Conservation (phyloP, 2,113 vertebrate species). For the Nematolebias whitei region DNA sequence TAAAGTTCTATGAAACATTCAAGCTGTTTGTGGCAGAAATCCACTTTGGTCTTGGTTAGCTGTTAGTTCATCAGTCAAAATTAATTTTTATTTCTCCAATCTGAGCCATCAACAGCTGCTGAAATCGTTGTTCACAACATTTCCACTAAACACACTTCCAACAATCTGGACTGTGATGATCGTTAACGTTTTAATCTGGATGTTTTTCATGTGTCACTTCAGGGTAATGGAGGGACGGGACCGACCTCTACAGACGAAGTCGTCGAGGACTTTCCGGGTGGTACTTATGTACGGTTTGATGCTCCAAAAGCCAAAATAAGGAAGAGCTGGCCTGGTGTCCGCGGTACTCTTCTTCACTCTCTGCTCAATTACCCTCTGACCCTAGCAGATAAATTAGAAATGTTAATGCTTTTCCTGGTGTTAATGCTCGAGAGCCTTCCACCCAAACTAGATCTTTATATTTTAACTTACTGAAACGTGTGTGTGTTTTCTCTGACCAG, state of each 20-base stretch:
- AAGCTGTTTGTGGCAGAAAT: too few species aligned
- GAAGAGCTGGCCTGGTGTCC: slow-evolving; percentile 89
- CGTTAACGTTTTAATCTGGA: background rate
- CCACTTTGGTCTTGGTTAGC: too few species aligned
- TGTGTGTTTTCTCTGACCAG: slow-evolving; percentile 67
- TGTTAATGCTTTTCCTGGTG: slow-evolving; percentile 16
- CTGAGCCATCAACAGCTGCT: too few species aligned
- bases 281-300: slow-evolving; percentile 89
- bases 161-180: too few species aligned
- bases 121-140: too few species aligned
- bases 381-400: background rate
- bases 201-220: slow-evolving; percentile 11
- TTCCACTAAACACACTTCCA: too few species aligned
- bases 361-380: slow-evolving; percentile 27
- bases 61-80: too few species aligned
- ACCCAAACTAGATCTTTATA: background rate
- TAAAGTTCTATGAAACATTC: too few species aligned
- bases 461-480: background rate
- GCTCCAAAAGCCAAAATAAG: slow-evolving; percentile 84
- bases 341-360: slow-evolving; percentile 74
- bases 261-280: slow-evolving; percentile 74
- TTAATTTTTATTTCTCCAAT: too few species aligned
- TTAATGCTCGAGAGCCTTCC: background rate
- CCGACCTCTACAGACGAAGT: slow-evolving; percentile 77
- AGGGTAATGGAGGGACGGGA: slow-evolving; percentile 81